These are phyloP conservation scores for Liodrosophila aerea DNA, from an alignment of 2,888 invertebrate species.

Conservation along the genomic window DNA sequence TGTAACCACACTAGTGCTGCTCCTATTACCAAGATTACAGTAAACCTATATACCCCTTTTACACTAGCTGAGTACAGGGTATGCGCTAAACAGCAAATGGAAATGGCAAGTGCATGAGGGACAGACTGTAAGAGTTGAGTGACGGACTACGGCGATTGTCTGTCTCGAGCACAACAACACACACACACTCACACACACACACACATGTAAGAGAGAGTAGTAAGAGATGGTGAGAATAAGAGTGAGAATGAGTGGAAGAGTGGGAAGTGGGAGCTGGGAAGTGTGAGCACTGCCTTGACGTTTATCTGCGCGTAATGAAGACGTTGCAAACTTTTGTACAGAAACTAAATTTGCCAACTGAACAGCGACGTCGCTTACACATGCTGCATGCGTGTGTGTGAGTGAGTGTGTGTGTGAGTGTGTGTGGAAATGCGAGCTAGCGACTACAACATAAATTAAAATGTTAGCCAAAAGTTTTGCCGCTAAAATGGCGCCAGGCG, in stretches of 20 bases:
- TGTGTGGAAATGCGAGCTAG: constrained; percentile 22
- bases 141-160: constrained; percentile 26
- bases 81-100: neutral
- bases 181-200: constrained; percentile 7
- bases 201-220: constrained; percentile 7
- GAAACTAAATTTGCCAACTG: constrained; percentile 67
- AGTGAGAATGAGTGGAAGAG: neutral
- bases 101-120: neutral
- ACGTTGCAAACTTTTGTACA: constrained; percentile 62
- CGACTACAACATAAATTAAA: constrained; percentile 68
- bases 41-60: too few species aligned
- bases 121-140: constrained; percentile 7
- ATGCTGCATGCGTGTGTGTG: constrained; percentile 2
- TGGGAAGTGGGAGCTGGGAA: neutral
- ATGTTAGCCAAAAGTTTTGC: constrained; percentile 72
- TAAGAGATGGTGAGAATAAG: neutral
- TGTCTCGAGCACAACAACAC: constrained; percentile 30
- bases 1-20: too few species aligned
- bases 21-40: too few species aligned
- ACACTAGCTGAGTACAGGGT: constrained; percentile 8
- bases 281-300: constrained; percentile 16
- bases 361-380: constrained; percentile 25
- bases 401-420: constrained; percentile 8
- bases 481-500: constrained; percentile 59
- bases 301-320: constrained; percentile 69